A percentile compares a stretch with the other conserved stretches of the same genome.
These are phyloP conservation scores for Boloria selene DNA, from an alignment of 2,888 invertebrate species.

Conservation along the genomic window DNA sequence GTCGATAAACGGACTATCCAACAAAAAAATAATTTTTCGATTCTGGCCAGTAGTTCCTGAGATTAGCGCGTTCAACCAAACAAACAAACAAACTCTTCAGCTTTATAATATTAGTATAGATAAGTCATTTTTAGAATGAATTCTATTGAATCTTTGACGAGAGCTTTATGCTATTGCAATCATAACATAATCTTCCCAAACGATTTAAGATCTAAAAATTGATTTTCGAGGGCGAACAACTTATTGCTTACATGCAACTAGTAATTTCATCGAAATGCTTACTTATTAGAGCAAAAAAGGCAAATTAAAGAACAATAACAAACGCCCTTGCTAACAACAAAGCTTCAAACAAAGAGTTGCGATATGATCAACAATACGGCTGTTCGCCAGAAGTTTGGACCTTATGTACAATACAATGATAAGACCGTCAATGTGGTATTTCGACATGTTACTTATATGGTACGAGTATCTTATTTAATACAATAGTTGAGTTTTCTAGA, in stretches of 20 bases:
- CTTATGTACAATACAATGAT: slow-evolving; percentile 28
- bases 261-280: slow-evolving; percentile 5
- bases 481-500: too few species aligned
- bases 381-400: slow-evolving; percentile 15
- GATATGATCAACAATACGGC: slow-evolving; percentile 40
- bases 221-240: background rate
- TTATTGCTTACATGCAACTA: background rate
- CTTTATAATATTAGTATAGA: too few species aligned
- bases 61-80: too few species aligned
- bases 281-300: slow-evolving; percentile 29
- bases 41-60: too few species aligned
- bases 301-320: slow-evolving; percentile 38
- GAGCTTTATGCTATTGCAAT: too few species aligned
- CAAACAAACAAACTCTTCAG: too few species aligned
- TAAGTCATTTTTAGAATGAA: too few species aligned
- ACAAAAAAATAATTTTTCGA: too few species aligned
- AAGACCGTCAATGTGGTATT: slow-evolving; percentile 24
- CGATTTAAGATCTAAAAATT: too few species aligned
- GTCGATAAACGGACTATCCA: too few species aligned
- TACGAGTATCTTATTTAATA: slow-evolving; percentile 1
- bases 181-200: too few species aligned
- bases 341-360: slow-evolving; percentile 41
- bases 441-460: slow-evolving; percentile 11
- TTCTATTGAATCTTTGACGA: too few species aligned
- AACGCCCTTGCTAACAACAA: slow-evolving; percentile 35